Conservation (phyloP, 2,797 vertebrate genomes). For the Spondyliosoma cantharus region DNA sequence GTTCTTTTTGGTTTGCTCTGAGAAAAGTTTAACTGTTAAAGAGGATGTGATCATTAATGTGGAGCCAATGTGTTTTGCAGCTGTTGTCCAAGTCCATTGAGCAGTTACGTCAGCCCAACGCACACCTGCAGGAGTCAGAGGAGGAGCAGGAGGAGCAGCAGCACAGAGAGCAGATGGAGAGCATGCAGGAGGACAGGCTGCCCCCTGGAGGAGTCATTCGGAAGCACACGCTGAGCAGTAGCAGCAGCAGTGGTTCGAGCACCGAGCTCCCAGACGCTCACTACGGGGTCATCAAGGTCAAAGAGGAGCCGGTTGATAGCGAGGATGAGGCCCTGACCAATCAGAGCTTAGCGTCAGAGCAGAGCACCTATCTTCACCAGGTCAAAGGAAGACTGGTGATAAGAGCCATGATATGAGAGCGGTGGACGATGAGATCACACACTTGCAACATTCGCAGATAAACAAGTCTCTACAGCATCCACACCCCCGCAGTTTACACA, state of each 20-base stretch:
- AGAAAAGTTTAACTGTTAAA: conserved; percentile 32
- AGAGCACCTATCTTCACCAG: conserved; percentile 95
- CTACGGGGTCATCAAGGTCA: conserved; percentile 92
- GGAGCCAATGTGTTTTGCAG: conserved; percentile 83
- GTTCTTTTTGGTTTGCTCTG: conserved; percentile 16
- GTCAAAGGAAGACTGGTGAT: conserved; percentile 98
- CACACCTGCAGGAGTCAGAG: conserved; percentile 94
- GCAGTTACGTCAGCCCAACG: conserved; percentile 94
- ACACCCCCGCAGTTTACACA: conserved; percentile 44
- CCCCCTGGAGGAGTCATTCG: conserved; percentile 85
- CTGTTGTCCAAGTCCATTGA: conserved; percentile 98
- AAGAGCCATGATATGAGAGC: conserved; percentile 94
- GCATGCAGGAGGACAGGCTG: conserved; percentile 91
- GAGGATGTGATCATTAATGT: conserved; percentile 54
- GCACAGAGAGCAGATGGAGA: conserved; percentile 72
- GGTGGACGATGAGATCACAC: conserved; percentile 68
- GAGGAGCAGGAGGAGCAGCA: conserved; percentile 87
- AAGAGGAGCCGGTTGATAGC: conserved; percentile 94
- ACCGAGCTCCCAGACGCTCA: conserved; percentile 85
- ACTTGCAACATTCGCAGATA: conserved; percentile 76
- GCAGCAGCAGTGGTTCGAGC: conserved; percentile 84
- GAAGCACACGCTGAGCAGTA: conserved; percentile 87
- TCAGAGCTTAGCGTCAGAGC: conserved; percentile 90
- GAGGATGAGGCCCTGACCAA: conserved; percentile 91
- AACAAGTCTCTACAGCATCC: conserved; percentile 62